Evolutionary conservation across 2,797 vertebrate species (phyloP).

Genomic region (Valencia hispanica): DNA sequence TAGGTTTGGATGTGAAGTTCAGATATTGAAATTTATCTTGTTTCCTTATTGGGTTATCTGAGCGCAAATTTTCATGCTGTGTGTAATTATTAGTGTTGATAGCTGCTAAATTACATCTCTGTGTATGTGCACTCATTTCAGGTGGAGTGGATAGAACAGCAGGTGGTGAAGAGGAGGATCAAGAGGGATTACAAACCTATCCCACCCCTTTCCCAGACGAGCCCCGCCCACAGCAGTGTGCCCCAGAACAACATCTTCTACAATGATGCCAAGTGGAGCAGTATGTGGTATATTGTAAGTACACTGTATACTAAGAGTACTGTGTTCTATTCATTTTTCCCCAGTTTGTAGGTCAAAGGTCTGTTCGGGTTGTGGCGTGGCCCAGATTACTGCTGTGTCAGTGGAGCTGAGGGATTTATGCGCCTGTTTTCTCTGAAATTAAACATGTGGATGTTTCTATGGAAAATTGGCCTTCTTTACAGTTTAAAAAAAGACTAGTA

Average conservation of each 20-base stretch:
- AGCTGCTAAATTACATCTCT: slow-evolving; percentile 21
- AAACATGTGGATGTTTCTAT: slow-evolving; percentile 6
- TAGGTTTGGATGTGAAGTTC: neutral
- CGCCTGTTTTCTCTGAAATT: slow-evolving; percentile 28
- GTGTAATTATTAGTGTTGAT: neutral
- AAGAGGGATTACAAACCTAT: slow-evolving; percentile 95
- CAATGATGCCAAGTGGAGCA: slow-evolving; percentile 98
- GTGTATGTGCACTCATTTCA: slow-evolving; percentile 66
- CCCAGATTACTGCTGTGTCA: slow-evolving; percentile 50
- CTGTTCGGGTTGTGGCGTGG: slow-evolving; percentile 27
- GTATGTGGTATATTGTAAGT: slow-evolving; percentile 99
- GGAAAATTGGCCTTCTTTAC: slow-evolving; percentile 1
- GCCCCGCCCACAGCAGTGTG: slow-evolving; percentile 77
- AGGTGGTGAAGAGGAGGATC: slow-evolving; percentile 94
- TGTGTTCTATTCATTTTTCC: slow-evolving; percentile 26
- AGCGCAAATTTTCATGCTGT: neutral
- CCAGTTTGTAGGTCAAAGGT: slow-evolving; percentile 58
- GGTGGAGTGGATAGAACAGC: slow-evolving; percentile 99
- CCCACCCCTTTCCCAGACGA: slow-evolving; percentile 74
- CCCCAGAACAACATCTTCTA: slow-evolving; percentile 89
- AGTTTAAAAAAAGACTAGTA: slow-evolving; percentile 3
- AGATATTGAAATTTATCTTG: slow-evolving; percentile 7
- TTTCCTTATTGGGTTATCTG: slow-evolving; percentile 1
- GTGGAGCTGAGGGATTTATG: slow-evolving; percentile 43
- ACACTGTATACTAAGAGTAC: slow-evolving; percentile 20